A percentile compares a stretch with the other conserved stretches of the same genome.
phyloP scores from a whole-genome alignment of 2,797 vertebrate species.

The Sebastes dallii region DNA sequence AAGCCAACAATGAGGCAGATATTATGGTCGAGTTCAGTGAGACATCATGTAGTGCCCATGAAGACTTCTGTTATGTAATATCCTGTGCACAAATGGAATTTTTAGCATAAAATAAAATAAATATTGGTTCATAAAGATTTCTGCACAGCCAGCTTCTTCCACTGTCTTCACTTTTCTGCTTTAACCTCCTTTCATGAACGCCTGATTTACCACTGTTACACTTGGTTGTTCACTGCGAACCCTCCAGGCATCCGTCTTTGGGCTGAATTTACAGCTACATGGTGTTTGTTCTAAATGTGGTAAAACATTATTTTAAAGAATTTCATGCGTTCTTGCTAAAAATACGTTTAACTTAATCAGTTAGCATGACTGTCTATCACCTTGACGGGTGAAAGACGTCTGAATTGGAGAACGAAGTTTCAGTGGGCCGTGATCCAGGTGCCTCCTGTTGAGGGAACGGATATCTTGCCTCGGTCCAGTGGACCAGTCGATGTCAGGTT shows the following conservation, averaged over 20 bases:
- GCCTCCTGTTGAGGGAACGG: conserved; percentile 46
- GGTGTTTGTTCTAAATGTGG: not conserved
- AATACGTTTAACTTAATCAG: not conserved
- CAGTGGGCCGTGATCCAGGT: conserved; percentile 16
- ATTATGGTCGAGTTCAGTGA: not conserved
- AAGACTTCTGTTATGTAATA: not conserved
- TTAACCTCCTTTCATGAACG: conserved; percentile 15
- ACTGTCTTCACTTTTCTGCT: conserved; percentile 1
- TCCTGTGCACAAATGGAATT: not conserved
- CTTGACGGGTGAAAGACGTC: not conserved
- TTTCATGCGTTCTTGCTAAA: not conserved
- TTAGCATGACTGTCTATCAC: not conserved
- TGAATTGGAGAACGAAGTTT: not conserved
- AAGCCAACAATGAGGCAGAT: not conserved
- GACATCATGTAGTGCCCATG: not conserved
- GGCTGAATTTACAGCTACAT: conserved; percentile 2
- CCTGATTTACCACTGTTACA: conserved; percentile 28
- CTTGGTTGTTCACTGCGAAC: conserved; percentile 29
- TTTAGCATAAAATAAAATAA: not conserved
- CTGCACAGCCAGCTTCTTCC: not conserved
- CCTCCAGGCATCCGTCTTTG: conserved; percentile 6
- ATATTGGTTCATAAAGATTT: not conserved
- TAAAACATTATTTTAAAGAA: not conserved
- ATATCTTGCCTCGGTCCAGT: conserved; percentile 48
- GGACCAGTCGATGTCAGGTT: conserved; percentile 43